Evolutionary conservation across 2,797 vertebrate species (phyloP), one percentile per base, ranked within the genome.

Genomic region (Vultur gryphus): DNA sequence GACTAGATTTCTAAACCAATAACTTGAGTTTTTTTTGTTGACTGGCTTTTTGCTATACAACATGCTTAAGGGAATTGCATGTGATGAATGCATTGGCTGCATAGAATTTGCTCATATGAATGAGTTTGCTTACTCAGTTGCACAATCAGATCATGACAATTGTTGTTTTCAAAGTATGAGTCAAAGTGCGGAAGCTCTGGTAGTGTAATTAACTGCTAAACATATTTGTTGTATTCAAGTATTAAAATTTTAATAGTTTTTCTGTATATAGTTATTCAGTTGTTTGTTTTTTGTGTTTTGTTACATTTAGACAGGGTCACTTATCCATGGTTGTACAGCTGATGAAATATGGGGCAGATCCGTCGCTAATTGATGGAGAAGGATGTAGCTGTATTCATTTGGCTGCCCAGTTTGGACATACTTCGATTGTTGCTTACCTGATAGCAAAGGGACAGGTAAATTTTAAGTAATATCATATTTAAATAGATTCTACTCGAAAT

Each of bases 251-350:
- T 48, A 73, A 6, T 77, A 51, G 19, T 21, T 89, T 70, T 87
- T 39, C 43, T 81, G 25, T 65, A 10, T 85, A 6, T 55, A 49
- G 35, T 87, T 95, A 87, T 7, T 95, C 44, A 89, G 57, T 71
- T 90, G 33, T 64, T 57, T 90, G 21, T n/a, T 90, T 92, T 84
- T 72, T 97, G 31, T 97, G 41, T 94, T 95, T 81, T 95, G n/a
- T 89, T 97, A 13, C 89, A 13, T 95, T 97, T 95, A 99, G 99
- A 97, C 99, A 99, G 98, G 99, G 99, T 81, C 99, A 99, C 97
- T 98, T 99, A 89, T 99, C 99, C 95, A 99, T 99, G 99, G 99
- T 99, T 98, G 99, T 99, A 82, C 99, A 99, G 97, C 98, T 99
- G 94, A 99, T 99, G 99, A 99, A 99, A 96, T 99, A 99, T 6